Conservation (phyloP, 2,888 invertebrate species). For the Prosopocoilus inquinatus region DNA sequence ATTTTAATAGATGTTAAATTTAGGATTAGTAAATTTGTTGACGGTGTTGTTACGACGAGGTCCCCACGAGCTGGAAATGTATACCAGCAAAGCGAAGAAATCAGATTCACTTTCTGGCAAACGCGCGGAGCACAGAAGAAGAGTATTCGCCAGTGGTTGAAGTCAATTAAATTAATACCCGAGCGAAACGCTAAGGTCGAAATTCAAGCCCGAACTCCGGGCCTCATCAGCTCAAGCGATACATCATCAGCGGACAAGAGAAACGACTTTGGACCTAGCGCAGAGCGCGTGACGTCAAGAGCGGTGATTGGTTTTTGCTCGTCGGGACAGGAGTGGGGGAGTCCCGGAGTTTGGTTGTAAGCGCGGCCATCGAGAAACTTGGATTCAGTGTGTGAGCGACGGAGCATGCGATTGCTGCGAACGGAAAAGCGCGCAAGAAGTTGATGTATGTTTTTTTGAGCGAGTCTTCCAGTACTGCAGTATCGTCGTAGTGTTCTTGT, state of each 20-base stretch:
- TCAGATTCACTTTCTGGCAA: too few relatives aligned
- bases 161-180: background rate
- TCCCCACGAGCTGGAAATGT: too few relatives aligned
- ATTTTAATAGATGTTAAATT: too few relatives aligned
- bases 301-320: conserved; percentile 14
- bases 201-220: conserved; percentile 25
- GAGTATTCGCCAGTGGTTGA: too few relatives aligned
- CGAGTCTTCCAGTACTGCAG: conserved; percentile 50
- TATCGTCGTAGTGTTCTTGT: conserved; percentile 39
- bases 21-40: too few relatives aligned
- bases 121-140: too few relatives aligned
- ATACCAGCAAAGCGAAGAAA: too few relatives aligned
- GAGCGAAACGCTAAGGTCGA: conserved; percentile 22
- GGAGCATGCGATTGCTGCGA: conserved; percentile 53
- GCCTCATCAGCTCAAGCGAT: conserved; percentile 26
- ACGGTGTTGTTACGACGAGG: too few relatives aligned
- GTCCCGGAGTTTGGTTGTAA: conserved; percentile 20
- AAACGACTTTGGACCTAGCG: conserved; percentile 31
- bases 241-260: conserved; percentile 29
- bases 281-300: conserved; percentile 11
- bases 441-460: conserved; percentile 55
- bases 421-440: conserved; percentile 58
- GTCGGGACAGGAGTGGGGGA: conserved; percentile 22
- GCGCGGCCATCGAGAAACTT: conserved; percentile 37
- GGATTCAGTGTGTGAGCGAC: conserved; percentile 60